phyloP scores from a whole-genome alignment of 2,797 vertebrate genomes.

The Momotus momota region DNA sequence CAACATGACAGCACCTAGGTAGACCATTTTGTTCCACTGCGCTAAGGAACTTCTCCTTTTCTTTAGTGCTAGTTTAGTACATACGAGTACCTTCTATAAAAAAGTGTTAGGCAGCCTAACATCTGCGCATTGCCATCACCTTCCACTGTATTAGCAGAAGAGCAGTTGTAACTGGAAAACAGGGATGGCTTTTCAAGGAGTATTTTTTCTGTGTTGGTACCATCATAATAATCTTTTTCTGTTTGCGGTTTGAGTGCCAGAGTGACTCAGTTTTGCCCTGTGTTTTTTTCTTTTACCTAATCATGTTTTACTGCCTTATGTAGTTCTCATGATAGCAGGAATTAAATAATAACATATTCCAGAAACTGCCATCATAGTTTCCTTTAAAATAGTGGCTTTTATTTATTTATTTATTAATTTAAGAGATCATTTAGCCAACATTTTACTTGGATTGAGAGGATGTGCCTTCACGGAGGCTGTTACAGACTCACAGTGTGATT shows the following conservation, averaged over 20 bases:
- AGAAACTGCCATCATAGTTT: neutral
- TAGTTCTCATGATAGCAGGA: neutral
- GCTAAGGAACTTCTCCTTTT: neutral
- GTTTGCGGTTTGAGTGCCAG: neutral
- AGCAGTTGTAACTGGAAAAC: neutral
- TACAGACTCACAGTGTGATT: neutral
- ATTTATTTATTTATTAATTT: neutral
- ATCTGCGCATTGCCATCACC: neutral
- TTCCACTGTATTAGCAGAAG: neutral
- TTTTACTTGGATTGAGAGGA: neutral
- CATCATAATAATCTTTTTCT: neutral
- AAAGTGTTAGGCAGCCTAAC: neutral
- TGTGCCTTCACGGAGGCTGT: neutral
- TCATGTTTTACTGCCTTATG: neutral
- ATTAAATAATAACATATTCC: slow-evolving; percentile 8
- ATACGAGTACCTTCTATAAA: neutral
- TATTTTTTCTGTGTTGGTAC: neutral
- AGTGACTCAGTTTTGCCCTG: neutral
- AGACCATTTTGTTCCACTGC: neutral
- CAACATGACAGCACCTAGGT: too few species aligned
- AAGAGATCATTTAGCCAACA: neutral
- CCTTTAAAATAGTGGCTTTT: neutral
- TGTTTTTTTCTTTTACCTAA: neutral
- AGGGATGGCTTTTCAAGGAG: neutral
- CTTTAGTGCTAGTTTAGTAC: neutral